Percentiles rank a stretch among this genome's conserved stretches.
Evolutionary conservation across 2,113 vertebrate species (phyloP).

Genomic region (Oreochromis tanganicae): DNA sequence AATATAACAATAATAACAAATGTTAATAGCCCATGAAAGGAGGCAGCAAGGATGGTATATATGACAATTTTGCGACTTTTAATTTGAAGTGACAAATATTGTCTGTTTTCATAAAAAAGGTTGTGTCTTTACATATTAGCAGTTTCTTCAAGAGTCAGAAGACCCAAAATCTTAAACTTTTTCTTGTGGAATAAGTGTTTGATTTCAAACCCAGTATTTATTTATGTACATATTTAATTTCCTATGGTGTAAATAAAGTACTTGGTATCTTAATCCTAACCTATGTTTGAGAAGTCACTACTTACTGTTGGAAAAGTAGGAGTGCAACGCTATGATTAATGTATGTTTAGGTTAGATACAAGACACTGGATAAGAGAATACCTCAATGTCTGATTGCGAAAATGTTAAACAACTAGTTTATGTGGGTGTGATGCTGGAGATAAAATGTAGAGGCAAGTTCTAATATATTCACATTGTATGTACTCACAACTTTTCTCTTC

Average conservation of each 20-base stretch:
- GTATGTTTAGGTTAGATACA: neutral
- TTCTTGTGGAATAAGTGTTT: neutral
- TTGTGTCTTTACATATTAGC: neutral
- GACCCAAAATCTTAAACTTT: neutral
- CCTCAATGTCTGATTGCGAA: neutral
- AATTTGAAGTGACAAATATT: neutral
- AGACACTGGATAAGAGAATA: neutral
- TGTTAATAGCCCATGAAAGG: no score
- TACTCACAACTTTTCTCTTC: neutral
- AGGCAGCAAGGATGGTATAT: no score
- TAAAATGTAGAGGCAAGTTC: neutral
- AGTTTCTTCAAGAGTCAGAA: neutral
- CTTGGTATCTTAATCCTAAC: neutral
- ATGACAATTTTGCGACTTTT: neutral
- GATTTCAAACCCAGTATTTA: neutral
- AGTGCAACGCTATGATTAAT: rapidly evolving
- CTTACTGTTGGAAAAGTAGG: neutral
- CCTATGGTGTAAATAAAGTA: neutral
- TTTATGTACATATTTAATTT: neutral
- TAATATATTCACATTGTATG: neutral
- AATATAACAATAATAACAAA: no score
- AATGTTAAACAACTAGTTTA: neutral
- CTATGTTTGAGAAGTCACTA: neutral
- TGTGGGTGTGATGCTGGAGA: neutral
- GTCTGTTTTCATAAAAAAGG: neutral